Evolutionary conservation across 2,888 invertebrate species (phyloP).

Genomic region (Protophormia terraenovae): DNA sequence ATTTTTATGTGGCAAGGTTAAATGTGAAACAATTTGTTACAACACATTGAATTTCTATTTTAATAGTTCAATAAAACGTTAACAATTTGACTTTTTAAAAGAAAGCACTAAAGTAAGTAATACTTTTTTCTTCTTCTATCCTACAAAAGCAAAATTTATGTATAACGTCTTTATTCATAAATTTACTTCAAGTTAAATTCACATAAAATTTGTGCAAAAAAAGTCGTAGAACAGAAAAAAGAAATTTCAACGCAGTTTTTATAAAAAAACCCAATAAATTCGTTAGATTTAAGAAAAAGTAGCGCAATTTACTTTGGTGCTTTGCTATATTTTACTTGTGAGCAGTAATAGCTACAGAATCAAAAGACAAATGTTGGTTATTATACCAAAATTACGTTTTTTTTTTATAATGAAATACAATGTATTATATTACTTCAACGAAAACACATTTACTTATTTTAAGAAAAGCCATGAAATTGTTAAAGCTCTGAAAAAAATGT

Average conservation of each 20-base stretch:
- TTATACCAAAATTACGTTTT: conserved; percentile 62
- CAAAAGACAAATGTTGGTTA: conserved; percentile 64
- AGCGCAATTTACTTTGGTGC: conserved; percentile 27
- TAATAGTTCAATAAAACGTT: conserved; percentile 60
- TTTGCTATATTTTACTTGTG: neutral
- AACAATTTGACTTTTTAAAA: conserved; percentile 42
- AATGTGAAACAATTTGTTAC: conserved; percentile 56
- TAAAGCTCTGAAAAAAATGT: conserved; percentile 7
- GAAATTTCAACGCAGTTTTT: conserved; percentile 17
- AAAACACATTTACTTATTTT: neutral
- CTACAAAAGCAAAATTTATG: neutral
- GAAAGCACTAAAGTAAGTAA: neutral
- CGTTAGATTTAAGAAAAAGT: neutral
- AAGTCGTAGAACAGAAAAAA: neutral
- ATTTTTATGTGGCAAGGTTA: conserved; percentile 39
- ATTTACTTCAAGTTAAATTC: conserved; percentile 49
- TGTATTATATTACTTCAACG: neutral
- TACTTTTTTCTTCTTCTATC: neutral
- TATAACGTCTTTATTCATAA: conserved; percentile 37
- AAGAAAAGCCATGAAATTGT: neutral
- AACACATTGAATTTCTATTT: conserved; percentile 58
- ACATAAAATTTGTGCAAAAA: conserved; percentile 21
- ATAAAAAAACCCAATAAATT: conserved; percentile 32
- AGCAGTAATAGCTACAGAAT: conserved; percentile 18
- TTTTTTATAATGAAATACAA: neutral